Evolutionary conservation across 2,888 invertebrate species (phyloP).

Genomic region (Drosophila peninsularis): DNA sequence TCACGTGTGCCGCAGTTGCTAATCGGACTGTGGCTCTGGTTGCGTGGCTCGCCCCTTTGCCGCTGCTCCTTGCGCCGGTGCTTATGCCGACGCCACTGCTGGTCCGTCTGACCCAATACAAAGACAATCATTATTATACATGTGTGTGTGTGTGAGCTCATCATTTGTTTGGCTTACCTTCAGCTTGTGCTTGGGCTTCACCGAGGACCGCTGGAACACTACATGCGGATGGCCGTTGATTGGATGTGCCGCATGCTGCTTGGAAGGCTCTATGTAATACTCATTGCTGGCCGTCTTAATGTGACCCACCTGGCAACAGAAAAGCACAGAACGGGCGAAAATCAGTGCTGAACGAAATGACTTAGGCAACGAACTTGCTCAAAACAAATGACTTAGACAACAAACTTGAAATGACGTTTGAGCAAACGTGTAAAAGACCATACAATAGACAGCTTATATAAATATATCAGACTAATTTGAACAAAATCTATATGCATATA

Average conservation of each 20-base stretch:
- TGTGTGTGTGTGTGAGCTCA: background rate
- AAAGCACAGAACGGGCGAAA: background rate
- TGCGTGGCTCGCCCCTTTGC: constrained; percentile 54
- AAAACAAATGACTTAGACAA: constrained; percentile 38
- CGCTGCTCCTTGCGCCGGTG: constrained; percentile 53
- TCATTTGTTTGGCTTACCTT: constrained; percentile 31
- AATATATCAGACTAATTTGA: background rate
- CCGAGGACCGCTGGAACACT: constrained; percentile 88
- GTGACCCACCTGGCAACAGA: constrained; percentile 87
- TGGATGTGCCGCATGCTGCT: constrained; percentile 85
- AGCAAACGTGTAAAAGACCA: background rate
- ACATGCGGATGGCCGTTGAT: constrained; percentile 87
- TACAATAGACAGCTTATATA: background rate
- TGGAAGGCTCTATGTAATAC: constrained; percentile 90
- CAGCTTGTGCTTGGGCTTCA: constrained; percentile 84
- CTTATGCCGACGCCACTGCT: constrained; percentile 52
- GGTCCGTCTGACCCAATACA: constrained; percentile 22
- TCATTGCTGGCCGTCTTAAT: constrained; percentile 88
- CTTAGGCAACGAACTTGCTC: constrained; percentile 46
- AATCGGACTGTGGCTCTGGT: constrained; percentile 82
- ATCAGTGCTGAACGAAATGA: constrained; percentile 21
- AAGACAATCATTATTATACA: background rate
- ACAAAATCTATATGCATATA: background rate
- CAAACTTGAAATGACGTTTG: constrained; percentile 18
- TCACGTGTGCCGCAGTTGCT: constrained; percentile 87